These are phyloP conservation scores for Folsomia candida DNA, from an alignment of 2,888 invertebrate species.

Conservation along the genomic window DNA sequence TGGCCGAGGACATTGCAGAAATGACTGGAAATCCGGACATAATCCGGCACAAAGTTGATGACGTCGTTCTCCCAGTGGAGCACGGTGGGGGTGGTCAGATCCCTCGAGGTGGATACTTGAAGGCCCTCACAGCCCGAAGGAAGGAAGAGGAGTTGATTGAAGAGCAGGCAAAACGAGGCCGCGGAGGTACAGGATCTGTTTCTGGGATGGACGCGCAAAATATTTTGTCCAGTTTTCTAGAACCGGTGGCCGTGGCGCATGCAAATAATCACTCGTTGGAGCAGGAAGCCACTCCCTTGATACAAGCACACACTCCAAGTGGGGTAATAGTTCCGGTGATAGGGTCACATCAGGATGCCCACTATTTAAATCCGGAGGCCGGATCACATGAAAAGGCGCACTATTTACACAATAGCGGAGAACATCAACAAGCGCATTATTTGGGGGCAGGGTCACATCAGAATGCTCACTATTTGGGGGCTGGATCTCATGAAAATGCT, in stretches of 20 bases:
- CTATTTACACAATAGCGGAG: background rate
- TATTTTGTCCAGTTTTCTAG: background rate
- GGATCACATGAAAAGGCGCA: constrained; percentile 3
- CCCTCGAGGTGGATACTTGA: background rate
- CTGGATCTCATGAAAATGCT: constrained; percentile 3
- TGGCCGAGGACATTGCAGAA: constrained; percentile 35
- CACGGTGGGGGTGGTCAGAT: background rate
- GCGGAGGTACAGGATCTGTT: background rate
- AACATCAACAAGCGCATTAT: background rate
- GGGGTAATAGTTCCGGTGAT: background rate
- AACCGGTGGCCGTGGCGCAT: background rate
- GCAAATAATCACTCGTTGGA: background rate
- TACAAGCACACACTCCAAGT: background rate
- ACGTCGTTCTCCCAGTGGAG: constrained; percentile 6
- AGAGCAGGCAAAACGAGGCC: background rate
- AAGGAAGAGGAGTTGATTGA: background rate
- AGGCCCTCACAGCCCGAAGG: background rate
- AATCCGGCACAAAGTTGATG: background rate
- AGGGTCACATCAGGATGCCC: background rate
- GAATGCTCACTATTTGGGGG: background rate
- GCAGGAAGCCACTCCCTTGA: background rate
- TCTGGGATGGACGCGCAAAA: background rate
- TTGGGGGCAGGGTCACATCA: background rate
- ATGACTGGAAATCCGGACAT: constrained; percentile 25
- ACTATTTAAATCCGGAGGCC: background rate